phyloP scores from a whole-genome alignment of 2,113 vertebrate genomes.

The Neodontobutis hainanensis region DNA sequence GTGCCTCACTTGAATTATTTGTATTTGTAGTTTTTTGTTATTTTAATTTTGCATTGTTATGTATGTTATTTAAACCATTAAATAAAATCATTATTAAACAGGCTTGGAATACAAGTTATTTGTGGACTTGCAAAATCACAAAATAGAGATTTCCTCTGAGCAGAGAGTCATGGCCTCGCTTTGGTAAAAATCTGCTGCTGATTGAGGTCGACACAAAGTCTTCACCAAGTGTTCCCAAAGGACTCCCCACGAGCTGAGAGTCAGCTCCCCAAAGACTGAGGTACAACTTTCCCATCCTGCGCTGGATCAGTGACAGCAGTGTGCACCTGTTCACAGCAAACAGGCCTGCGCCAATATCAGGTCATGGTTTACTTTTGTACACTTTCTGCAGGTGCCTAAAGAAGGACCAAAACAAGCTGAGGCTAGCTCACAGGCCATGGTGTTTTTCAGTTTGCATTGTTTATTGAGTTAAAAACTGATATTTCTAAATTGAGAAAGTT shows the following conservation, averaged over 20 bases:
- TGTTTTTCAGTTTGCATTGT: too few species aligned
- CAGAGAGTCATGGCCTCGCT: slow-evolving; percentile 2
- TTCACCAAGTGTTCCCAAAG: slow-evolving; percentile 13
- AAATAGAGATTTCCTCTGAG: background rate
- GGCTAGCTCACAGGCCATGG: background rate
- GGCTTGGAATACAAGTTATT: too few species aligned
- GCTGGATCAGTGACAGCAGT: slow-evolving; percentile 23
- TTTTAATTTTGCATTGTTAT: too few species aligned
- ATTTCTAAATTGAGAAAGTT: too few species aligned
- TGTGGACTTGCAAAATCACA: too few species aligned
- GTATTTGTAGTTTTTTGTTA: too few species aligned
- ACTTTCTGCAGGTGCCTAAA: background rate
- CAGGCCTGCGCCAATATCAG: slow-evolving; percentile 6
- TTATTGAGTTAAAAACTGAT: too few species aligned
- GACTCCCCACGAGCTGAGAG: slow-evolving; percentile 38
- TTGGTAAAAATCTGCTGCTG: slow-evolving; percentile 29
- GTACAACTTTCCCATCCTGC: slow-evolving; percentile 9
- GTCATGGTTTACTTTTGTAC: background rate
- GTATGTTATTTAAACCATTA: too few species aligned
- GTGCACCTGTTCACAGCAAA: slow-evolving; percentile 17
- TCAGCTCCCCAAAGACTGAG: background rate
- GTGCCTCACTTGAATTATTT: too few species aligned
- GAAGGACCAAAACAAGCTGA: background rate
- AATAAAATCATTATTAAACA: too few species aligned
- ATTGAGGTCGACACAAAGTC: slow-evolving; percentile 30